Conservation (phyloP, 1,140 invertebrate species). For the Argopecten irradians region DNA sequence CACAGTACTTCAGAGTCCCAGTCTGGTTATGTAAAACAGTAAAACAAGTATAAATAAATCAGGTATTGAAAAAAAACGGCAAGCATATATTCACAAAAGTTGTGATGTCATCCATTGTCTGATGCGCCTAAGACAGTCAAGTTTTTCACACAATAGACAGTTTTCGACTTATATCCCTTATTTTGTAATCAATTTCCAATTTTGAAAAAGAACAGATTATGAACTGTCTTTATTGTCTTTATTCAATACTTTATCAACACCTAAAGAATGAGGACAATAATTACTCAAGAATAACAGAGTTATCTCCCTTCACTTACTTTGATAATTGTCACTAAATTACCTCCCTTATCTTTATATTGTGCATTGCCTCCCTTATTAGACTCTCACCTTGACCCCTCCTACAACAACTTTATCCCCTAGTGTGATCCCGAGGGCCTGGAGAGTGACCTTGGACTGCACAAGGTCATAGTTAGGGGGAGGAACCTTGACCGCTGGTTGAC, state of each 20-base stretch:
- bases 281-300: not conserved
- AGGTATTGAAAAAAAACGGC: constrained; percentile 41
- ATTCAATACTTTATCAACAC: too few relatives aligned
- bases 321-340: not conserved
- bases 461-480: constrained; percentile 73
- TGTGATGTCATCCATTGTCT: not conserved
- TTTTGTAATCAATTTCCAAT: not conserved
- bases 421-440: constrained; percentile 78
- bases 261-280: too few relatives aligned
- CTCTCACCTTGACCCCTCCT: constrained; percentile 73
- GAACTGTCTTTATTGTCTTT: too few relatives aligned
- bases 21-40: constrained; percentile 58
- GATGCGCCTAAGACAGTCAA: not conserved
- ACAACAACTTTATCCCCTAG: constrained; percentile 78
- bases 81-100: constrained; percentile 1
- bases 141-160: not conserved
- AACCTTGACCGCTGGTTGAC: constrained; percentile 59
- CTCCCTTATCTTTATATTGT: not conserved
- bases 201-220: not conserved
- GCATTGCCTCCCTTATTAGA: not conserved
- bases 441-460: constrained; percentile 78
- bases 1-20: constrained; percentile 75
- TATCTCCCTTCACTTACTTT: too few relatives aligned
- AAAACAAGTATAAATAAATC: too few relatives aligned
- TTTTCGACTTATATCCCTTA: not conserved